Evolutionary conservation across 1,140 invertebrate species (phyloP).

Genomic region (Danaus melanippus): DNA sequence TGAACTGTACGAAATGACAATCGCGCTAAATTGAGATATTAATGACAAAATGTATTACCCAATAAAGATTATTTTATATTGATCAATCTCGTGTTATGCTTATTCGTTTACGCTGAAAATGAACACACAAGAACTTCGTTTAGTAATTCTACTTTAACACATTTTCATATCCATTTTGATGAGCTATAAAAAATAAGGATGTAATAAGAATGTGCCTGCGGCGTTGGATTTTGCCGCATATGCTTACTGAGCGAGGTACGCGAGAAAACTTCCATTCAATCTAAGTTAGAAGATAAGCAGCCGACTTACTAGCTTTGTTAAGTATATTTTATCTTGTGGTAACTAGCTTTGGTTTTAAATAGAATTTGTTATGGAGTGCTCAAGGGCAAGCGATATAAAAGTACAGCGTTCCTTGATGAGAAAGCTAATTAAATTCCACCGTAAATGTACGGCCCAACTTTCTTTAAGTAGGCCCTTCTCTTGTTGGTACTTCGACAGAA

Average conservation of each 20-base stretch:
- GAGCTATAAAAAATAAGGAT: slow-evolving; percentile 17
- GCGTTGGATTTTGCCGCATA: slow-evolving; percentile 15
- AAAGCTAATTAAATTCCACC: slow-evolving; percentile 58
- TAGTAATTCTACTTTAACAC: neutral
- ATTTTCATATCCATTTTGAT: slow-evolving; percentile 7
- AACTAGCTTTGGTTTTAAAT: slow-evolving; percentile 23
- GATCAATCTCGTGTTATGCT: too few relatives aligned
- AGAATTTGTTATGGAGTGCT: slow-evolving; percentile 18
- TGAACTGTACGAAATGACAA: too few relatives aligned
- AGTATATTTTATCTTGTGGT: slow-evolving; percentile 17
- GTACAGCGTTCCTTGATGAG: slow-evolving; percentile 29
- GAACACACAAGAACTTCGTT: too few relatives aligned
- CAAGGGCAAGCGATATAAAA: slow-evolving; percentile 16
- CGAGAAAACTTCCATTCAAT: slow-evolving; percentile 16
- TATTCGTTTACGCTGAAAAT: too few relatives aligned
- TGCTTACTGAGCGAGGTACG: slow-evolving; percentile 12
- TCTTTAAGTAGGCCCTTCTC: slow-evolving; percentile 56
- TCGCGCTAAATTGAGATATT: too few relatives aligned
- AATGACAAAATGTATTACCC: too few relatives aligned
- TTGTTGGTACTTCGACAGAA: slow-evolving; percentile 49
- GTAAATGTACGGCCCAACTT: slow-evolving; percentile 50
- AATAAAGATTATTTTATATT: too few relatives aligned
- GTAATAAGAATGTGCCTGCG: slow-evolving; percentile 13
- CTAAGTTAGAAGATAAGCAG: slow-evolving; percentile 18
- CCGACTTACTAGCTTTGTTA: slow-evolving; percentile 11